A percentile compares a stretch with the other conserved stretches of the same genome.
Conservation (phyloP, 2,888 invertebrate genomes). For the Diachrysia chrysitis region DNA sequence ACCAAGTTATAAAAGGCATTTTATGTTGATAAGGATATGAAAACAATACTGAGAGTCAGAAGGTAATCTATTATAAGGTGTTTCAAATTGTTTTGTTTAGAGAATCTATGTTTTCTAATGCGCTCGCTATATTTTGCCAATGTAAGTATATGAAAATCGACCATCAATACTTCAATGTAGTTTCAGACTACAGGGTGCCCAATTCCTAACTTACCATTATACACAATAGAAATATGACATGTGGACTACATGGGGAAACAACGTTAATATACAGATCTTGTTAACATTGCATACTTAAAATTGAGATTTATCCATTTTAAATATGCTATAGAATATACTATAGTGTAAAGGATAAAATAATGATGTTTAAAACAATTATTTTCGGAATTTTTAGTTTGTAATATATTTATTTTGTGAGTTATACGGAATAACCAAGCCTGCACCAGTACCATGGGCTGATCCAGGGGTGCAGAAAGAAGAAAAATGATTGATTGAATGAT, state of each 20-base stretch:
- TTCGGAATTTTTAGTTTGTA: constrained; percentile 76
- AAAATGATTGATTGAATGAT: constrained; percentile 85
- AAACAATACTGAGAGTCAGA: neutral
- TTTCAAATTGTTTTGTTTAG: no score
- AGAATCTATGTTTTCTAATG: no score
- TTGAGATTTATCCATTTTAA: constrained; percentile 6
- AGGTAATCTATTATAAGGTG: neutral
- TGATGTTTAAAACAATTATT: constrained; percentile 45
- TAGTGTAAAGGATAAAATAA: constrained; percentile 9
- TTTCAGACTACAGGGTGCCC: no score
- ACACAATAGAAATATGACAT: no score
- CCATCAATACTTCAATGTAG: no score
- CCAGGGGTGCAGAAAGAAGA: constrained; percentile 85
- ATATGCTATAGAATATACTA: neutral
- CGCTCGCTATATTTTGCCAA: no score
- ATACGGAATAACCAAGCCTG: constrained; percentile 80
- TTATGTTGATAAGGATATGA: constrained; percentile 6
- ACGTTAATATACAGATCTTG: neutral
- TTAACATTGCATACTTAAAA: no score
- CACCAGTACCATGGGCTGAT: constrained; percentile 74
- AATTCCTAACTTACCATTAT: no score
- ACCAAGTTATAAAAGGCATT: neutral
- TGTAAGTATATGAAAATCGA: no score
- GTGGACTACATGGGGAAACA: no score
- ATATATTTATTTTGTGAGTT: constrained; percentile 55